A percentile compares a stretch with the other conserved stretches of the same genome.
These are phyloP conservation scores for Onychostoma macrolepis DNA, from an alignment of 2,113 vertebrate genomes.

Conservation along the genomic window DNA sequence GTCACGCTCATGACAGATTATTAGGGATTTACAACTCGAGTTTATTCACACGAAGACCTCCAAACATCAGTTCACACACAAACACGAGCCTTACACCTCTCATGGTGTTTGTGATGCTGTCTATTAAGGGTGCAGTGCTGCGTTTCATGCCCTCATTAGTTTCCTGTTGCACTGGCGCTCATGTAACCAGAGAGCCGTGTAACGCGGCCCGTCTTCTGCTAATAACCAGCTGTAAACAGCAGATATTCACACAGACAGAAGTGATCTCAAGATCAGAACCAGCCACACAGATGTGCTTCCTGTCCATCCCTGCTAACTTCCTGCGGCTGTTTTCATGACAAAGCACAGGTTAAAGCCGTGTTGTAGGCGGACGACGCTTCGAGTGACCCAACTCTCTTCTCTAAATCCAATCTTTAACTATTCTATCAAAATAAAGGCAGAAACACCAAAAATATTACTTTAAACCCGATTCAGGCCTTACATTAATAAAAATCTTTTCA, in stretches of 20 bases:
- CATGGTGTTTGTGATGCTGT: not conserved
- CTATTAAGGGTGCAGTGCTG: not conserved
- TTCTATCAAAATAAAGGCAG: too few relatives aligned
- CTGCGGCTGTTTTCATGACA: too few relatives aligned
- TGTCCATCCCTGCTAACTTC: too few relatives aligned
- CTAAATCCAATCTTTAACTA: too few relatives aligned
- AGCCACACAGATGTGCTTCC: too few relatives aligned
- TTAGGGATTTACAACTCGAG: not conserved
- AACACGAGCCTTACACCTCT: not conserved
- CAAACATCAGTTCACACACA: not conserved
- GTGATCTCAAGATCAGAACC: not conserved
- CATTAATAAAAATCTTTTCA: too few relatives aligned
- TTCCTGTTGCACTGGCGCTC: not conserved
- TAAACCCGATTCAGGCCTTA: too few relatives aligned
- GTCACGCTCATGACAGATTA: not conserved
- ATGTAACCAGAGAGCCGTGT: not conserved
- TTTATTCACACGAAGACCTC: not conserved
- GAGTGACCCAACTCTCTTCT: too few relatives aligned
- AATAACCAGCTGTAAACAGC: not conserved
- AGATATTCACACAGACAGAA: not conserved
- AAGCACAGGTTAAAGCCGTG: too few relatives aligned
- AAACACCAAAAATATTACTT: too few relatives aligned
- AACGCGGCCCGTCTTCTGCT: not conserved
- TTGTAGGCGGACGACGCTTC: too few relatives aligned
- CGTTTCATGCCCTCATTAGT: not conserved